Conservation (phyloP, 2,113 vertebrate species). For the Ceyx melanurus region DNA sequence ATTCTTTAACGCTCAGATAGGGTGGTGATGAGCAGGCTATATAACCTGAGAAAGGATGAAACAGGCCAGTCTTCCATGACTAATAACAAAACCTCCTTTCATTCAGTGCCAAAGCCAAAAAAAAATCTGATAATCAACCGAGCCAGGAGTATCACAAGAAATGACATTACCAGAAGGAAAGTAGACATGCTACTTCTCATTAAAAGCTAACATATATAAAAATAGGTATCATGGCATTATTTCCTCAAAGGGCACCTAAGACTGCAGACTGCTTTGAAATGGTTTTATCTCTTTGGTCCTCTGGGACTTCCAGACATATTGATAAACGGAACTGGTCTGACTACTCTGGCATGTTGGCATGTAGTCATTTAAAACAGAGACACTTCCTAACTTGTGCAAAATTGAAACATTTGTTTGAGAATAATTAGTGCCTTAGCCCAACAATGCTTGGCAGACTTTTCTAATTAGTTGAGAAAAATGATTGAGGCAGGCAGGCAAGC, state of each 20-base stretch:
- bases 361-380: constrained; percentile 54
- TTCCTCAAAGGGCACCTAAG: background rate
- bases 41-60: background rate
- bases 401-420: constrained; percentile 65
- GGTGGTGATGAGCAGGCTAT: background rate
- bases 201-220: background rate
- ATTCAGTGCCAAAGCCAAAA: background rate
- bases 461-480: constrained; percentile 69
- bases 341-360: constrained; percentile 29
- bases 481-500: constrained; percentile 58
- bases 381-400: constrained; percentile 45
- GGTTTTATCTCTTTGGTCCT: constrained; percentile 17
- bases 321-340: constrained; percentile 30
- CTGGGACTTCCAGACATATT: background rate
- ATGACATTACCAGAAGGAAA: background rate
- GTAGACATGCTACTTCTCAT: background rate
- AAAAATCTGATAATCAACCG: background rate
- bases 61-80: background rate
- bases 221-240: background rate
- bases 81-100: background rate
- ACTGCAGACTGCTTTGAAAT: background rate
- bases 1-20: background rate
- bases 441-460: constrained; percentile 69
- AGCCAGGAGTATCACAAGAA: background rate
- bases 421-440: constrained; percentile 60